These are phyloP conservation scores for Varecia variegata DNA, from an alignment of 2,797 vertebrate genomes.

Conservation along the genomic window DNA sequence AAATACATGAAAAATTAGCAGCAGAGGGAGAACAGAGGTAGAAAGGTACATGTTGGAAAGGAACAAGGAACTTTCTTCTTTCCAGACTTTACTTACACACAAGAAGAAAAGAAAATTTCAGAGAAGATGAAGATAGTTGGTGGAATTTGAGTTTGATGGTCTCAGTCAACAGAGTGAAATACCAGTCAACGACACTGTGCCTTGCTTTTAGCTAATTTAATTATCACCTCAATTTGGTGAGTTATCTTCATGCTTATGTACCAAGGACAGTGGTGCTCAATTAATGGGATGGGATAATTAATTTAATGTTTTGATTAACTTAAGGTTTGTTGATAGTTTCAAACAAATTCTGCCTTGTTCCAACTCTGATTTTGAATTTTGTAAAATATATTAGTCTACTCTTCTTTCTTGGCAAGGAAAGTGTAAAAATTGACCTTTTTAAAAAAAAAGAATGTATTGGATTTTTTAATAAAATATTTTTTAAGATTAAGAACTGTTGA, in stretches of 20 bases:
- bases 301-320: not conserved
- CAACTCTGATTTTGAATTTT: constrained; percentile 30
- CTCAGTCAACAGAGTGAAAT: constrained; percentile 1
- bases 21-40: not conserved
- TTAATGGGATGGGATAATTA: not conserved
- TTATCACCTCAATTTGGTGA: not conserved
- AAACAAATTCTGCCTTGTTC: constrained; percentile 45
- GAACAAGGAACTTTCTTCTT: not conserved
- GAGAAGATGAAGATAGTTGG: not conserved
- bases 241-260: not conserved
- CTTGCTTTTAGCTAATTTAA: not conserved
- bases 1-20: not conserved
- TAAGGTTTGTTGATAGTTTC: not conserved
- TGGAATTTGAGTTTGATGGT: not conserved
- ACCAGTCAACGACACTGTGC: fast-evolving
- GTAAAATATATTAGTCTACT: not conserved
- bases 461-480: constrained; percentile 26
- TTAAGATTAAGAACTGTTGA: not conserved
- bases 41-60: not conserved
- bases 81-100: not conserved
- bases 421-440: not conserved
- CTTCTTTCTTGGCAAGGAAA: not conserved
- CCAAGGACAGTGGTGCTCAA: not conserved
- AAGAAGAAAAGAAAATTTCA: not conserved
- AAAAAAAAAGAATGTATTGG: not conserved